These are phyloP conservation scores for Lycorma delicatula DNA, from an alignment of 1,140 invertebrate species.

Conservation along the genomic window DNA sequence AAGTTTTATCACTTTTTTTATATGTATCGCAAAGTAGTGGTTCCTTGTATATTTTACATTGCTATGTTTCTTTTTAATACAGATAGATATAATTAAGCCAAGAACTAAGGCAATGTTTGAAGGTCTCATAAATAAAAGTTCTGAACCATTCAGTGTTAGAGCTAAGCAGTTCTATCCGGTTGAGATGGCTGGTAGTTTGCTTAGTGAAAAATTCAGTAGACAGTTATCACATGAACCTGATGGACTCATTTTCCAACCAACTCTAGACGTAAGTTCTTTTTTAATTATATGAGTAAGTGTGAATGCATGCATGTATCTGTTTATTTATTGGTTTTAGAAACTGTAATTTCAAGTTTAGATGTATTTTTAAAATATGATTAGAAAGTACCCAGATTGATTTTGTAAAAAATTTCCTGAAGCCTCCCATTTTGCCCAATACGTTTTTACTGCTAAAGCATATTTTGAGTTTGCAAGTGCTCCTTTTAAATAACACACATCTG, in stretches of 20 bases:
- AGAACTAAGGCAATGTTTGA: slow-evolving; percentile 63
- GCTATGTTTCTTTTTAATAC: slow-evolving; percentile 10
- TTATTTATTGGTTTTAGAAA: neutral
- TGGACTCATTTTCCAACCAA: slow-evolving; percentile 95
- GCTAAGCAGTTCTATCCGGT: slow-evolving; percentile 87
- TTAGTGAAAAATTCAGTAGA: slow-evolving; percentile 79
- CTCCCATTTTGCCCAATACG: too few relatives aligned
- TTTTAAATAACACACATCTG: too few relatives aligned
- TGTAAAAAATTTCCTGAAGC: too few relatives aligned
- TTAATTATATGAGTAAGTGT: slow-evolving; percentile 1
- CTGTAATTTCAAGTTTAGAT: neutral
- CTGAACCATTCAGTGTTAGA: slow-evolving; percentile 81
- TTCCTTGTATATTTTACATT: too few relatives aligned
- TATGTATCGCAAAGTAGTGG: too few relatives aligned
- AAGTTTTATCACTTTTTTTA: too few relatives aligned
- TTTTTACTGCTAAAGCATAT: too few relatives aligned
- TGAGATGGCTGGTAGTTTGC: slow-evolving; percentile 50
- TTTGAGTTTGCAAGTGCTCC: too few relatives aligned
- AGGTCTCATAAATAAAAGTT: slow-evolving; percentile 60
- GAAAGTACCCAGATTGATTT: too few relatives aligned
- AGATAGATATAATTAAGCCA: slow-evolving; percentile 56
- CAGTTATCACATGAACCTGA: slow-evolving; percentile 90
- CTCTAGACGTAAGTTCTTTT: slow-evolving; percentile 53
- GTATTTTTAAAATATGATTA: too few relatives aligned
- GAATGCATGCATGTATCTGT: neutral